These are phyloP conservation scores for Ecliptopera silaceata DNA, from an alignment of 2,888 invertebrate genomes.

Conservation along the genomic window DNA sequence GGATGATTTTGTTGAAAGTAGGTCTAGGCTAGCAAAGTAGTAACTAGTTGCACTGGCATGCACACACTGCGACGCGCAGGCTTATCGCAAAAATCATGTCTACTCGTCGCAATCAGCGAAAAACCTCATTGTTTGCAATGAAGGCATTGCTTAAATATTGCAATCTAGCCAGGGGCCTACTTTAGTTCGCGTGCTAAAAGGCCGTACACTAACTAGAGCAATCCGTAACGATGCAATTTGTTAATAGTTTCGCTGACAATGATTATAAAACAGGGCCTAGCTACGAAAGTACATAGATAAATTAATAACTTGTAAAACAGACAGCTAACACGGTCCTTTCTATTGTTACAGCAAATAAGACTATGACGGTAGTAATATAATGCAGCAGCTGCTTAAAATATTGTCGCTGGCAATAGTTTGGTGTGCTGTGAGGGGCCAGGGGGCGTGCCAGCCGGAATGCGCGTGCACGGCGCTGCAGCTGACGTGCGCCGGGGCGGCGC, in stretches of 20 bases:
- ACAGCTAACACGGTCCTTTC: constrained; percentile 41
- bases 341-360: constrained; percentile 79
- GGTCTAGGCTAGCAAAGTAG: constrained; percentile 49
- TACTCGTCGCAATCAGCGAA: constrained; percentile 16
- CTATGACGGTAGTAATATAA: constrained; percentile 80
- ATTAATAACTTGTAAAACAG: constrained; percentile 4
- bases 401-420: constrained; percentile 78
- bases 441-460: constrained; percentile 60
- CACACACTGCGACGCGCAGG: constrained; percentile 27
- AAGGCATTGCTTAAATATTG: constrained; percentile 19
- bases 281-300: constrained; percentile 6
- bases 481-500: constrained; percentile 53
- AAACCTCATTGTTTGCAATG: constrained; percentile 11
- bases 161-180: constrained; percentile 10
- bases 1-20: constrained; percentile 44
- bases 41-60: constrained; percentile 37
- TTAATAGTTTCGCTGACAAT: constrained; percentile 7
- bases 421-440: constrained; percentile 62
- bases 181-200: constrained; percentile 18
- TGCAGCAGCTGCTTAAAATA: constrained; percentile 82
- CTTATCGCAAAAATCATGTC: constrained; percentile 20
- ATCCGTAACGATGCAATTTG: constrained; percentile 16
- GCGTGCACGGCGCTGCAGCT: constrained; percentile 60
- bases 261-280: constrained; percentile 11
- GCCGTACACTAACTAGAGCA: constrained; percentile 11